A percentile compares a stretch with the other conserved stretches of the same genome.
Conservation (phyloP, 2,113 vertebrate species). For the Xerus inauris region DNA sequence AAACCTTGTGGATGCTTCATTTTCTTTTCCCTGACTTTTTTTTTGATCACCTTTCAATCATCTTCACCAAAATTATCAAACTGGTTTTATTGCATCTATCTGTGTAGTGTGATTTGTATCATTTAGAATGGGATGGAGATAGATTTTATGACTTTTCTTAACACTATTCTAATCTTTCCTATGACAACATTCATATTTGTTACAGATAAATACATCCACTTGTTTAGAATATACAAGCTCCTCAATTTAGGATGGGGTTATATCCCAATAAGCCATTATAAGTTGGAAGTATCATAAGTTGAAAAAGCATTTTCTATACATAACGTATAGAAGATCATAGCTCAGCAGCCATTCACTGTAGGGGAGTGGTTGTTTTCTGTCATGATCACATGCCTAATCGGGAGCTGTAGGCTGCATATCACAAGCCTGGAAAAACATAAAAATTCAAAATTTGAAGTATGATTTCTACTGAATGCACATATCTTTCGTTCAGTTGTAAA, state of each 20-base stretch:
- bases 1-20: background rate
- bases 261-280: background rate
- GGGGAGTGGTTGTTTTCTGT: background rate
- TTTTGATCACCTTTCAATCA: background rate
- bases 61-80: background rate
- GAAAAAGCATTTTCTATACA: background rate
- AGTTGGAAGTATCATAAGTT: background rate
- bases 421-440: background rate
- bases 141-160: background rate
- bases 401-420: no score
- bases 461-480: background rate
- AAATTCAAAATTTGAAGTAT: background rate
- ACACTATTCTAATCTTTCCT: slow-evolving; percentile 5
- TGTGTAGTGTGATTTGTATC: background rate
- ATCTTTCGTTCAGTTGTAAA: no score
- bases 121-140: background rate
- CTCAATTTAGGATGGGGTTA: background rate
- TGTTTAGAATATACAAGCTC: background rate
- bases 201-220: background rate
- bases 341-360: background rate
- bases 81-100: background rate
- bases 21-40: background rate
- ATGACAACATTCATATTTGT: background rate
- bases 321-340: background rate
- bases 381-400: background rate